A percentile compares a stretch with the other conserved stretches of the same genome.
Conservation (phyloP, 2,113 vertebrate genomes). For the Passer domesticus region DNA sequence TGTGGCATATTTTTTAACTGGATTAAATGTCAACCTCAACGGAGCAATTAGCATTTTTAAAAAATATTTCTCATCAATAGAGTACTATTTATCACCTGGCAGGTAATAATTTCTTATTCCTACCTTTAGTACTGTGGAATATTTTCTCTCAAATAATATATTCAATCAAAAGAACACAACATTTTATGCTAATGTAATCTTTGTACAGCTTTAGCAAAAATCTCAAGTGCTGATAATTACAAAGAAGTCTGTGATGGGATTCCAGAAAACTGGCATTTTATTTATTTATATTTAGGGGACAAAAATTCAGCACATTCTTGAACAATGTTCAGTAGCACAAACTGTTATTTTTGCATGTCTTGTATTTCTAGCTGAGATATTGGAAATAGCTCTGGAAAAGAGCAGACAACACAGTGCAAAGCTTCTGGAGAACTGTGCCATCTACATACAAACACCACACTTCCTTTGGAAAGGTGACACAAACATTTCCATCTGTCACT, state of each 20-base stretch:
- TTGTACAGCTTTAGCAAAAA: slow-evolving; percentile 71
- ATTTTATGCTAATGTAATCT: slow-evolving; percentile 81
- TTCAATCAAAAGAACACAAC: slow-evolving; percentile 75
- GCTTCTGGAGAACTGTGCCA: neutral
- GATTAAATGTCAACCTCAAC: slow-evolving; percentile 68
- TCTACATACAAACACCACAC: neutral
- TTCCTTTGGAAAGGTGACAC: neutral
- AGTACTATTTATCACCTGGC: slow-evolving; percentile 76
- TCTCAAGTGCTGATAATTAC: slow-evolving; percentile 73
- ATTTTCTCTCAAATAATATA: slow-evolving; percentile 72
- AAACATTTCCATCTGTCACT: neutral
- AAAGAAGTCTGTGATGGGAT: slow-evolving; percentile 53
- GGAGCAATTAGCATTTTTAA: slow-evolving; percentile 68
- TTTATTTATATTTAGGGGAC: neutral
- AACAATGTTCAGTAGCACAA: neutral
- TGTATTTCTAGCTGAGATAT: neutral
- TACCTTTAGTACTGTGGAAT: slow-evolving; percentile 61
- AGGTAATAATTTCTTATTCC: slow-evolving; percentile 77
- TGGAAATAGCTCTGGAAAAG: neutral
- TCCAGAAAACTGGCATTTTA: slow-evolving; percentile 48
- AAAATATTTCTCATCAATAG: slow-evolving; percentile 72
- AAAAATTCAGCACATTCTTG: neutral
- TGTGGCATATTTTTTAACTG: slow-evolving; percentile 56
- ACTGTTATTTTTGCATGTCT: neutral
- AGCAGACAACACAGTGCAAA: neutral